phyloP scores from a whole-genome alignment of 2,113 vertebrate species.

The Canis aureus region DNA sequence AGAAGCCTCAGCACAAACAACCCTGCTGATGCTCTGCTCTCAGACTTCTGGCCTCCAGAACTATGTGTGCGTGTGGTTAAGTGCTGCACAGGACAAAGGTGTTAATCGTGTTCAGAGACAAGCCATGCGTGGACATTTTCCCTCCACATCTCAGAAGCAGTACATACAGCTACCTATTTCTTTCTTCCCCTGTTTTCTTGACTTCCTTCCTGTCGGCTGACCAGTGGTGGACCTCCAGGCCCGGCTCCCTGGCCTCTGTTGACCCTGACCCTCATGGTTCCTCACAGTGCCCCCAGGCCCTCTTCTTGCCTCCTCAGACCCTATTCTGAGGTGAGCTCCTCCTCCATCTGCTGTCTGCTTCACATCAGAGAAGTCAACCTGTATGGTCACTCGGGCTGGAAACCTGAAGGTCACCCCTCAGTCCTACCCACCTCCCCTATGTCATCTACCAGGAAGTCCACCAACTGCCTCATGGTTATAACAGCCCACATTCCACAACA shows the following conservation, averaged over 20 bases:
- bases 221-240: neutral
- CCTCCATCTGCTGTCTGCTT: neutral
- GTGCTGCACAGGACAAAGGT: too few species aligned
- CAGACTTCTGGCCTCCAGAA: rapidly evolving
- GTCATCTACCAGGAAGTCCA: neutral
- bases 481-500: rapidly evolving
- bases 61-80: rapidly evolving
- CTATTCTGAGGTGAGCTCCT: neutral
- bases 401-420: neutral
- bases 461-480: neutral
- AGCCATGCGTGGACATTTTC: rapidly evolving
- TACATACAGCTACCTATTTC: neutral
- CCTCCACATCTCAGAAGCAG: neutral
- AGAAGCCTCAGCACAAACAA: neutral
- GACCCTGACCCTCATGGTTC: neutral
- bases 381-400: neutral
- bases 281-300: neutral
- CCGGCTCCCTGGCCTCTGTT: neutral
- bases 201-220: neutral
- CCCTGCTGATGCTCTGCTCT: neutral
- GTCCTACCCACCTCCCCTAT: too few species aligned
- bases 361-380: neutral
- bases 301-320: neutral
- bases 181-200: neutral
- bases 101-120: neutral